Conservation (phyloP, 2,797 vertebrate species). For the Distichodus sexfasciatus region DNA sequence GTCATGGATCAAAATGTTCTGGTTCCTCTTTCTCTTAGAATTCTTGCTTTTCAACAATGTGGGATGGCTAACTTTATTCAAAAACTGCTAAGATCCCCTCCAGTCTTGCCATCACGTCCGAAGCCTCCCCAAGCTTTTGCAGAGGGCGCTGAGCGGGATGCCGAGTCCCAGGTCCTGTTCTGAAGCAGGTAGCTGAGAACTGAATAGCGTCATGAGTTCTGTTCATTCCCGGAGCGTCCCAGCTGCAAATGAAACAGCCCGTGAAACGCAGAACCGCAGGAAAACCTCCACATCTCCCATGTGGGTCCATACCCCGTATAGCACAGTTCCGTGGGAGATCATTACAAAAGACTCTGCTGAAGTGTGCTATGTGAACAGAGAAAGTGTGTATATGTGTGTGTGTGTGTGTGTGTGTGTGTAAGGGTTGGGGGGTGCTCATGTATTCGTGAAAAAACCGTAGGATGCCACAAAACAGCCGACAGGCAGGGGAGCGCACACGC, state of each 20-base stretch:
- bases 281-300: constrained; percentile 34
- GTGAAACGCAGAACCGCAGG: constrained; percentile 11
- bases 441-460: constrained; percentile 32
- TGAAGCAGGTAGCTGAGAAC: constrained; percentile 23
- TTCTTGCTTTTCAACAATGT: not conserved
- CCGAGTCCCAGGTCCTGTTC: not conserved
- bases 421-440: not conserved
- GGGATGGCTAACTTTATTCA: constrained; percentile 2
- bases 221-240: constrained; percentile 15
- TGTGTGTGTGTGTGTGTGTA: not conserved
- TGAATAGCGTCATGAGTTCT: constrained; percentile 13
- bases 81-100: constrained; percentile 1
- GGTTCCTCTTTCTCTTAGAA: no score
- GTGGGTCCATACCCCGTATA: constrained; percentile 29
- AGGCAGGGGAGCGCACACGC: constrained; percentile 11
- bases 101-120: not conserved
- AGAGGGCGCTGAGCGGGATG: not conserved
- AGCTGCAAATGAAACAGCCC: constrained; percentile 3
- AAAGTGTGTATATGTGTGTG: constrained; percentile 10
- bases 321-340: constrained; percentile 45
- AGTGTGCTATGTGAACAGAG: constrained; percentile 24
- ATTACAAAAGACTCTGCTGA: constrained; percentile 42
- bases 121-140: not conserved
- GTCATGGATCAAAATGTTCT: no score
- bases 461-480: constrained; percentile 1